Evolutionary conservation across 2,888 invertebrate genomes (phyloP), one percentile per base, ranked within the genome.

Genomic region (Zygogramma bicolorata): DNA sequence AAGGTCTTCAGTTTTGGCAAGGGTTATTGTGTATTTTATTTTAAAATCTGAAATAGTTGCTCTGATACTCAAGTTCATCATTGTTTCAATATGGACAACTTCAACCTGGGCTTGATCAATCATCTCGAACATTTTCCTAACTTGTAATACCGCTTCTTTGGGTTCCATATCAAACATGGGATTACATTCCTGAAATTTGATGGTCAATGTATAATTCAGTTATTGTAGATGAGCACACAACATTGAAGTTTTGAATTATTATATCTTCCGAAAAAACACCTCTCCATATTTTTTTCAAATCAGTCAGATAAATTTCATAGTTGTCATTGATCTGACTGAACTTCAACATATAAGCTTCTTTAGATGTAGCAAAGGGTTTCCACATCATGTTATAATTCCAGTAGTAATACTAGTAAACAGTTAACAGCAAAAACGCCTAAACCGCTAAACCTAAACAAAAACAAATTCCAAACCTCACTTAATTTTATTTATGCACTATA

Each of bases 251-350:
- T 8, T 79, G 59, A 8, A 77, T 60, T 27, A 85, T 60, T 65
- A 79, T 69, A 7, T 78, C 65, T 25, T 68, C 62, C 10, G 80
- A 67, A 60, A 84, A 71, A 29, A 78, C 76, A 74, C 81, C 80
- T 25, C 73, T 59, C 86, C 86, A 87, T 42, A 85, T 75, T 62
- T 77, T 69, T 73, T 79, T 76, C 31, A 85, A 79, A 81, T 86
- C 77, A 15, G 83, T 82, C 75, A 84, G 69, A 49, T 70, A 76
- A 70, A 83, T 77, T 46, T 62, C 77, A 70, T 78, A 79, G 4
- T 46, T n/a, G 18, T 76, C 63, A 29, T 77, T 72, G 5, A 25
- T 63, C 31, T 72, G 69, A 53, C 60, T 40, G n/a, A 76, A 71
- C 75, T 81, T 81, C 68, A 84, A 75, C 78, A 84, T 76, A 74